These are phyloP conservation scores for Oostethus manadensis DNA, from an alignment of 2,113 vertebrate genomes.

Conservation along the genomic window DNA sequence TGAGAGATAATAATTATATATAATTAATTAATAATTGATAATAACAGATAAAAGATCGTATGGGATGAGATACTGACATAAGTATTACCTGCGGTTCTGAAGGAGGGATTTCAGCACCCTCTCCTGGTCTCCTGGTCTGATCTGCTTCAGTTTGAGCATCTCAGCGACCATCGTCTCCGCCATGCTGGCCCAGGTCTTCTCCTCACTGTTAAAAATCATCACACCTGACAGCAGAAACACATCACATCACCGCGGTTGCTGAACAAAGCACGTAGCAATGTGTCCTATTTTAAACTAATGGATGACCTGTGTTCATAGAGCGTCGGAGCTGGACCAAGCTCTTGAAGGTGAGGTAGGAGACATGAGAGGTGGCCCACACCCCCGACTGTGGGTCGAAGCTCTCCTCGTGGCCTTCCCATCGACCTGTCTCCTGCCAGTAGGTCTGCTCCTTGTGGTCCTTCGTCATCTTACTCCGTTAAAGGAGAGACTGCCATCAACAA, in stretches of 20 bases:
- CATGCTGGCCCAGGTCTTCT: conserved; percentile 71
- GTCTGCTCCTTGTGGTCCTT: conserved; percentile 75
- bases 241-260: not conserved
- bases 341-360: conserved; percentile 87
- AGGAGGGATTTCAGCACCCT: conserved; percentile 75
- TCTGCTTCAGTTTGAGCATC: conserved; percentile 77
- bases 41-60: no score
- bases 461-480: conserved; percentile 72
- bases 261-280: no score
- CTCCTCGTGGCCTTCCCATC: conserved; percentile 82
- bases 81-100: conserved; percentile 77
- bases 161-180: conserved; percentile 73
- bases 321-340: conserved; percentile 80
- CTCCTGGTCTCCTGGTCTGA: conserved; percentile 71
- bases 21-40: no score
- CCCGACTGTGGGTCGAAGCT: conserved; percentile 72
- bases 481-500: conserved; percentile 44
- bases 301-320: conserved; percentile 77
- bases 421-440: conserved; percentile 81
- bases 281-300: not conserved
- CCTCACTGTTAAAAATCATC: conserved; percentile 74
- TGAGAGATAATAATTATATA: no score
- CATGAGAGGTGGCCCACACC: conserved; percentile 76
- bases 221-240: conserved; percentile 64
- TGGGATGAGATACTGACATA: not conserved